phyloP scores from a whole-genome alignment of 2,113 vertebrate genomes.

The Elephantulus edwardii region DNA sequence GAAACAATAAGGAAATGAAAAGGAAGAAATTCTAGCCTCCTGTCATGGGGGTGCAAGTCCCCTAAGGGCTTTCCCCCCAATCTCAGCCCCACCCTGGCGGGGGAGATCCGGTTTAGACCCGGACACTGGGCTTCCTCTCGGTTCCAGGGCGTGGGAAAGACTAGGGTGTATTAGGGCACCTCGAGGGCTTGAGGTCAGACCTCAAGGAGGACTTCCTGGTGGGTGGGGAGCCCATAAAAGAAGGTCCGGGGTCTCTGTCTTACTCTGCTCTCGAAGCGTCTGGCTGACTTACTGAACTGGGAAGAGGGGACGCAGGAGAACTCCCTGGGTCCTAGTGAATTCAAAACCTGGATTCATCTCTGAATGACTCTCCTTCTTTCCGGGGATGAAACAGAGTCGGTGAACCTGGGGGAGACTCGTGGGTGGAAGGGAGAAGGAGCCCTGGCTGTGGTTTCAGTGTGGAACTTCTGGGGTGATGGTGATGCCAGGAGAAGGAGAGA shows the following conservation, averaged over 20 bases:
- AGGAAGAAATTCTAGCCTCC: conserved; percentile 66
- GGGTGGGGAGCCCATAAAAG: conserved; percentile 60
- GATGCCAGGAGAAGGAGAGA: not conserved
- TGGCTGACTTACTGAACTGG: not conserved
- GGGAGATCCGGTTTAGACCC: conserved; percentile 79
- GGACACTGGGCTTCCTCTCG: conserved; percentile 73
- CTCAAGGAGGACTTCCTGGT: conserved; percentile 70
- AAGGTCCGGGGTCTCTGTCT: conserved; percentile 3
- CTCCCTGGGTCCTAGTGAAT: not conserved
- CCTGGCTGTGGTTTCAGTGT: not conserved
- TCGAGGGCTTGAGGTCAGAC: conserved; percentile 65
- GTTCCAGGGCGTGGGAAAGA: conserved; percentile 72
- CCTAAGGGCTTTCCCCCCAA: conserved; percentile 56
- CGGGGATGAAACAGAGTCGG: not conserved
- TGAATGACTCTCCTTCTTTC: not conserved
- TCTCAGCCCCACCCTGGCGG: conserved; percentile 65
- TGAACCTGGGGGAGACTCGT: not conserved
- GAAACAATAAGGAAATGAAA: conserved; percentile 77
- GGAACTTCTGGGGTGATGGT: not conserved
- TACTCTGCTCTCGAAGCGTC: not conserved
- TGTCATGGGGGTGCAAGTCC: conserved; percentile 62
- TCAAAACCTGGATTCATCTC: not conserved
- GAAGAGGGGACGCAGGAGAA: not conserved
- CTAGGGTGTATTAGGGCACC: conserved; percentile 67
- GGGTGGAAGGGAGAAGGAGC: not conserved